Percentiles rank a stretch among this genome's conserved stretches.
phyloP scores from a whole-genome alignment of 2,113 vertebrate genomes.

The Amphiprion ocellaris region DNA sequence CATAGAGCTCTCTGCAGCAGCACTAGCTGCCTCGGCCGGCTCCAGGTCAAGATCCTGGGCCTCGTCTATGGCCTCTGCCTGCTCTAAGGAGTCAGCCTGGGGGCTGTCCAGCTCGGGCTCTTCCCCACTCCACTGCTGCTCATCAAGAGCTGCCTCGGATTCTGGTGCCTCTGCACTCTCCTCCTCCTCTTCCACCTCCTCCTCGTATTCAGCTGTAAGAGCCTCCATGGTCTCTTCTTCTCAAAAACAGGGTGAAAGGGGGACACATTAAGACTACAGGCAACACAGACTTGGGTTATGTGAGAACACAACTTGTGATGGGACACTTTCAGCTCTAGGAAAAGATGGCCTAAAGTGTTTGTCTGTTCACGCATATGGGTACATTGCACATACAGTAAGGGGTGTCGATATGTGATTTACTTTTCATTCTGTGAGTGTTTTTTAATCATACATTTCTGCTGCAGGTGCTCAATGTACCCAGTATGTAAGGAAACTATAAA shows the following conservation, averaged over 20 bases:
- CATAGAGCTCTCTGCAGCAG: constrained; percentile 83
- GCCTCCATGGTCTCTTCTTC: constrained; percentile 93
- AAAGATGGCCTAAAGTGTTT: constrained; percentile 50
- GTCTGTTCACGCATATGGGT: constrained; percentile 58
- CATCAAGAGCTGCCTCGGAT: constrained; percentile 88
- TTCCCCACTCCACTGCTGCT: constrained; percentile 88
- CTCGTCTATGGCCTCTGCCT: constrained; percentile 85
- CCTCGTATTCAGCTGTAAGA: constrained; percentile 87
- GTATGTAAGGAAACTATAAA: background rate
- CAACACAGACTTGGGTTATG: constrained; percentile 89
- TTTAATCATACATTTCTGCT: background rate
- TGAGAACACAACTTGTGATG: constrained; percentile 75
- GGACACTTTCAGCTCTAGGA: constrained; percentile 83
- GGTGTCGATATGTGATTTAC: background rate
- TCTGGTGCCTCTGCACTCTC: constrained; percentile 84
- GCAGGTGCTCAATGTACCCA: background rate
- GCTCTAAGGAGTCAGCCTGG: constrained; percentile 84
- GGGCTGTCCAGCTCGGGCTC: constrained; percentile 86
- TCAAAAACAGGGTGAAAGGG: constrained; percentile 90
- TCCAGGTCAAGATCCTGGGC: constrained; percentile 83
- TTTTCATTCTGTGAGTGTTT: background rate
- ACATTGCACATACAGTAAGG: constrained; percentile 53
- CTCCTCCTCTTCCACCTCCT: constrained; percentile 84
- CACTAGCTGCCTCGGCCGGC: constrained; percentile 83
- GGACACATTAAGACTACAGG: constrained; percentile 91